phyloP scores from a whole-genome alignment of 2,797 vertebrate species.

The Buphagus erythrorhynchus region DNA sequence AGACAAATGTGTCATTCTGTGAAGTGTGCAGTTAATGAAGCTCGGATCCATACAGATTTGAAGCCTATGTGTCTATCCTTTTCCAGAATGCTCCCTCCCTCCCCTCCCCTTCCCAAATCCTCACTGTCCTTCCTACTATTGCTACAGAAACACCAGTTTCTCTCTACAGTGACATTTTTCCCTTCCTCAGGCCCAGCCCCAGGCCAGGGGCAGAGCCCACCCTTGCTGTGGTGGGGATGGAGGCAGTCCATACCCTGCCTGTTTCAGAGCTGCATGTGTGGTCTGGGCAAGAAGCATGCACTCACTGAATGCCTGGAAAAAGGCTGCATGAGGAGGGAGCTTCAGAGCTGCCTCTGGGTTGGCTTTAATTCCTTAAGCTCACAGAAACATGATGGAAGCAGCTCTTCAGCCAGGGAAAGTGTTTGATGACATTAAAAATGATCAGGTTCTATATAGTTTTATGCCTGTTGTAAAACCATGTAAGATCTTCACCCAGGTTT shows the following conservation, averaged over 20 bases:
- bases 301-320: neutral
- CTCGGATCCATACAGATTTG: neutral
- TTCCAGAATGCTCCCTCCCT: neutral
- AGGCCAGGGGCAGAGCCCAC: neutral
- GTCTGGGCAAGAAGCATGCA: neutral
- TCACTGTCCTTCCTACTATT: neutral
- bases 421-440: neutral
- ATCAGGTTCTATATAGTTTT: neutral
- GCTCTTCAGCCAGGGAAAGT: neutral
- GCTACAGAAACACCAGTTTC: neutral
- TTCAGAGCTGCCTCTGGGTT: neutral
- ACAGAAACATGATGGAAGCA: neutral
- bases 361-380: neutral
- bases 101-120: neutral
- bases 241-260: accelerated
- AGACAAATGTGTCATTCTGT: neutral
- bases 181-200: neutral
- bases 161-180: neutral
- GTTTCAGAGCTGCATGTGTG: neutral
- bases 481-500: neutral
- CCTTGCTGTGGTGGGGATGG: accelerated
- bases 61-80: neutral
- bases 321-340: neutral
- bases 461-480: neutral
- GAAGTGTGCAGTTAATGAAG: neutral